Evolutionary conservation across 64 coral and sea anemone genomes (phyloP).

Genomic region (Acropora tenuis): DNA sequence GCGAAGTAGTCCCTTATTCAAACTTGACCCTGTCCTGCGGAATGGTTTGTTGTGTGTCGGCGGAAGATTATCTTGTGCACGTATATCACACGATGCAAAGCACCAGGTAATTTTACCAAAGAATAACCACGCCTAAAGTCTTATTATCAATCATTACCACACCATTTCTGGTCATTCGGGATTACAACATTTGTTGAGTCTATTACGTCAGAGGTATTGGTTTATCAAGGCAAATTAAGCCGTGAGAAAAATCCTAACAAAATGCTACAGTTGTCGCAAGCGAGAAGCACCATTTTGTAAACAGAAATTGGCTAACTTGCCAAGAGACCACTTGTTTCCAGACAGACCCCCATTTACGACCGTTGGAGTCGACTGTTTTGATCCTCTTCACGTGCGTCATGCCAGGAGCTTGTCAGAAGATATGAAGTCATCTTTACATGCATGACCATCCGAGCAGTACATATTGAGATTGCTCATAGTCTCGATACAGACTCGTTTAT

Average conservation of each 20-base stretch:
- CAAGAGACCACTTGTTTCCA: background rate
- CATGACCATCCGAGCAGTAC: too few relatives aligned
- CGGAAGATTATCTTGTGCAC: slow-evolving; percentile 16
- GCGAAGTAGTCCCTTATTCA: too few relatives aligned
- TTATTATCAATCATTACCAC: slow-evolving; percentile 48
- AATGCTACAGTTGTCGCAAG: slow-evolving; percentile 6
- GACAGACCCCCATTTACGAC: slow-evolving; percentile 32
- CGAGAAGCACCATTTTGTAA: background rate
- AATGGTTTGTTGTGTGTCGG: slow-evolving; percentile 37
- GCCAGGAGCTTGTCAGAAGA: too few relatives aligned
- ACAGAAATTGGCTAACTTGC: slow-evolving; percentile 38
- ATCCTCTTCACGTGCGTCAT: too few relatives aligned
- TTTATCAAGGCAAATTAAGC: background rate
- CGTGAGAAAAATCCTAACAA: background rate
- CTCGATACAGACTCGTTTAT: too few relatives aligned
- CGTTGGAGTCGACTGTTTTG: too few relatives aligned
- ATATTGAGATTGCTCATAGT: background rate
- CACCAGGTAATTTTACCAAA: slow-evolving; percentile 53
- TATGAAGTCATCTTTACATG: too few relatives aligned
- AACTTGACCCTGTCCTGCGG: too few relatives aligned
- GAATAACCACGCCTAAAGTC: background rate
- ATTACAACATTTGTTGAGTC: slow-evolving; percentile 6
- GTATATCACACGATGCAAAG: slow-evolving; percentile 4
- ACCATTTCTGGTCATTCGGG: slow-evolving; percentile 26
- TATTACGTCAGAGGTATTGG: slow-evolving; percentile 1